These are phyloP conservation scores for Scaptomyza montana DNA, from an alignment of 1,140 invertebrate species.

Conservation along the genomic window DNA sequence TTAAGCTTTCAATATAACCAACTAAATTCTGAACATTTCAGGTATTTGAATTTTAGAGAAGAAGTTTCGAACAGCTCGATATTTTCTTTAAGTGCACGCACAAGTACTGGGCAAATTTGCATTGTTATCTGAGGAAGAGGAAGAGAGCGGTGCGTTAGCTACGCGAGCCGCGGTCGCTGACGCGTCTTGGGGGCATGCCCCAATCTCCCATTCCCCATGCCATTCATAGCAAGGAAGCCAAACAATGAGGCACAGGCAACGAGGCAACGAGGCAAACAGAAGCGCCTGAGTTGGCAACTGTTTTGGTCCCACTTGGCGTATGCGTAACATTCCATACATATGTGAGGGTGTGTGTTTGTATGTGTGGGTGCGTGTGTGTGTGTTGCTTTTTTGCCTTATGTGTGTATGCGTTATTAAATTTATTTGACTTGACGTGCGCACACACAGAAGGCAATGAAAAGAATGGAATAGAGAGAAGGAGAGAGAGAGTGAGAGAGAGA, in stretches of 20 bases:
- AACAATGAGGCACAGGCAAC: slow-evolving; percentile 33
- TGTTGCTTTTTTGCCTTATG: slow-evolving; percentile 66
- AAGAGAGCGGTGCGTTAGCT: slow-evolving; percentile 31
- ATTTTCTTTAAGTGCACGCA: background rate
- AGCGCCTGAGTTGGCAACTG: slow-evolving; percentile 51
- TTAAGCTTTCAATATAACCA: too few relatives aligned
- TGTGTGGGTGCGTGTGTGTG: slow-evolving; percentile 31
- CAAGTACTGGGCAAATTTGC: slow-evolving; percentile 73
- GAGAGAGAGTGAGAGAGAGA: background rate
- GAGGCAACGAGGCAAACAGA: slow-evolving; percentile 37
- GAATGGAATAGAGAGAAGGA: slow-evolving; percentile 20
- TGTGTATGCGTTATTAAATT: slow-evolving; percentile 81
- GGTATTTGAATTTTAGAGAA: too few relatives aligned
- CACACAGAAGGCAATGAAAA: slow-evolving; percentile 35
- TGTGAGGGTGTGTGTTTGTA: slow-evolving; percentile 32
- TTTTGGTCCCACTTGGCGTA: slow-evolving; percentile 63
- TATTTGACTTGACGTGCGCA: slow-evolving; percentile 80
- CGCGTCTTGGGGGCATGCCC: slow-evolving; percentile 65
- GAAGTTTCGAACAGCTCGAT: background rate
- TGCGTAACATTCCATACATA: slow-evolving; percentile 58
- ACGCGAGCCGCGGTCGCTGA: slow-evolving; percentile 56
- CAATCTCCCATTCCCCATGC: background rate
- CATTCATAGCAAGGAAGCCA: background rate
- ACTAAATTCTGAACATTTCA: too few relatives aligned
- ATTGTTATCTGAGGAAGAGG: slow-evolving; percentile 61